Conservation (phyloP, 2,888 invertebrate species). For the Mimachlamys varia region DNA sequence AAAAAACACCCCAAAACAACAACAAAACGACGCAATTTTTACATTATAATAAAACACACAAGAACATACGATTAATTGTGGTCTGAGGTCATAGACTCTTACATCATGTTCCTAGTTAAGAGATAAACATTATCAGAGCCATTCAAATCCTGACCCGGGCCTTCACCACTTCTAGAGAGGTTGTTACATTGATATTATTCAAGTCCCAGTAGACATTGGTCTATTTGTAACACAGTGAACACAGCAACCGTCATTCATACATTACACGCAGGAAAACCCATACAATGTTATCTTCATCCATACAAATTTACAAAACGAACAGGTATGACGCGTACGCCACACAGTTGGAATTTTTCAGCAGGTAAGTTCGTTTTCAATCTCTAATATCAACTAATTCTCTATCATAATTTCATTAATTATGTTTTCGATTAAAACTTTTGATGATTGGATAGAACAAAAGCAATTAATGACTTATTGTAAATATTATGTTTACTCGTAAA, state of each 20-base stretch:
- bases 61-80: too few species aligned
- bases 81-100: too few species aligned
- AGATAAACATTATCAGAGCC: neutral
- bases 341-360: neutral
- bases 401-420: neutral
- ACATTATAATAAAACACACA: neutral
- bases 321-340: neutral
- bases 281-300: slow-evolving; percentile 29
- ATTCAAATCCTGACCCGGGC: neutral
- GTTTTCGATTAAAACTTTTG: too few species aligned
- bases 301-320: neutral
- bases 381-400: neutral
- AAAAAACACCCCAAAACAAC: too few species aligned
- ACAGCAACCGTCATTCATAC: slow-evolving; percentile 12
- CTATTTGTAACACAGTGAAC: neutral
- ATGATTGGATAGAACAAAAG: too few species aligned
- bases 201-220: neutral
- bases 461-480: too few species aligned
- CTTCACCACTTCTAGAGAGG: neutral
- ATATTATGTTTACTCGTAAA: too few species aligned
- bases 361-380: neutral
- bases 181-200: neutral
- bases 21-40: neutral
- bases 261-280: neutral
- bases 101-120: too few species aligned